Conservation (phyloP, 2,797 vertebrate genomes). For the Adrianichthys oophorus region DNA sequence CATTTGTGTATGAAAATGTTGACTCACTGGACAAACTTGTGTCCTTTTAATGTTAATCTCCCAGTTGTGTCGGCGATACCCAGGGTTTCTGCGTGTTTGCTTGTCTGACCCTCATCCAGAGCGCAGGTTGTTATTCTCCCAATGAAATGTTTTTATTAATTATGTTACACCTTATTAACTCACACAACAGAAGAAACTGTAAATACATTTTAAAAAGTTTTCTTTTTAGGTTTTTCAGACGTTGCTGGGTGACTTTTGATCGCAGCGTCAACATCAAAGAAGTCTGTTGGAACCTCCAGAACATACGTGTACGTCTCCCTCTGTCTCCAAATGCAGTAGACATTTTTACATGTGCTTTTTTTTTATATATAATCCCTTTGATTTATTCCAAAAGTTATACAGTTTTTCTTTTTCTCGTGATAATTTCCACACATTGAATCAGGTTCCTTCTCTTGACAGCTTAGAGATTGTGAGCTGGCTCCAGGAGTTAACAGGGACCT, state of each 20-base stretch:
- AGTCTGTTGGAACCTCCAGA: conserved; percentile 94
- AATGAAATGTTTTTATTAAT: too few species aligned
- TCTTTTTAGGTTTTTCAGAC: conserved; percentile 84
- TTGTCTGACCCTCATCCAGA: conserved; percentile 92
- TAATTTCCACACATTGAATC: too few species aligned
- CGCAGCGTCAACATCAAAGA: conserved; percentile 93
- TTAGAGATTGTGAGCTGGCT: conserved; percentile 90
- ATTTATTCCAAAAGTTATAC: too few species aligned
- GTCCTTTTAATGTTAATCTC: background rate
- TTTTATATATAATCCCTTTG: too few species aligned
- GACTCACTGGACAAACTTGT: background rate
- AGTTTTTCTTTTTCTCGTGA: too few species aligned
- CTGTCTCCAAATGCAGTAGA: background rate
- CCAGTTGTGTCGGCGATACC: conserved; percentile 87
- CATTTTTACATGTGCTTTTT: background rate
- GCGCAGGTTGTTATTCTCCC: conserved; percentile 76
- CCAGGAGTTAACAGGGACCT: conserved; percentile 91
- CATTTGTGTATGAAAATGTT: background rate
- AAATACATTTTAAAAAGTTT: background rate
- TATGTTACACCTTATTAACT: background rate
- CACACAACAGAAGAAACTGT: too few species aligned
- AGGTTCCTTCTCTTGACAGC: conserved; percentile 60
- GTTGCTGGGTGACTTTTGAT: conserved; percentile 93
- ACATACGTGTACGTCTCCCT: conserved; percentile 83
- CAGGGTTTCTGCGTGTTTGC: conserved; percentile 91